These are phyloP conservation scores for Simalia tracyae DNA, from an alignment of 2,797 vertebrate species.

Conservation along the genomic window DNA sequence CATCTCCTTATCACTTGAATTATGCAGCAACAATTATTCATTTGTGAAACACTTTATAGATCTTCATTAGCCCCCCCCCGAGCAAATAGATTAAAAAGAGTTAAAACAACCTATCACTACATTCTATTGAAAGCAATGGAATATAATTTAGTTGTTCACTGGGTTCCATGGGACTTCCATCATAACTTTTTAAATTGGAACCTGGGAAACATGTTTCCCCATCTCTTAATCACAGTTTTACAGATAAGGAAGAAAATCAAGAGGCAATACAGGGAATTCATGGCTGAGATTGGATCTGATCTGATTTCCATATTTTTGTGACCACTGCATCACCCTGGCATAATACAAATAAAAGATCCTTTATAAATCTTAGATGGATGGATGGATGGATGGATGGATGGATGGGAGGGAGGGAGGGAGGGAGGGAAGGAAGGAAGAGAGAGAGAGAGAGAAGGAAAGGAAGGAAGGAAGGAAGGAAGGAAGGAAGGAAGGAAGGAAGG, in stretches of 20 bases:
- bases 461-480: no score
- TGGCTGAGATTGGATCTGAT: background rate
- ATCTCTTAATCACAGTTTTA: background rate
- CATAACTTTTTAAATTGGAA: background rate
- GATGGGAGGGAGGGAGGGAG: background rate
- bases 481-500: no score
- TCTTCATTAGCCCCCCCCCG: background rate
- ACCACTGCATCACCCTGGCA: background rate
- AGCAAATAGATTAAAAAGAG: background rate
- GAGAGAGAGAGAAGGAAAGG: no score
- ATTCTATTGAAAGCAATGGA: background rate
- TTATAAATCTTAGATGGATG: background rate
- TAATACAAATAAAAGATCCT: background rate
- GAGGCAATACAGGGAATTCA: background rate
- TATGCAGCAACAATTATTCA: background rate
- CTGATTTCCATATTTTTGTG: background rate
- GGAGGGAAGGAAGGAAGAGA: background rate
- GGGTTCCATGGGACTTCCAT: background rate
- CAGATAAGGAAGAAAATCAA: background rate
- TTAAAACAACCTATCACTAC: background rate
- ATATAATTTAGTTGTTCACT: background rate
- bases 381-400: no score
- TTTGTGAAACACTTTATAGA: background rate
- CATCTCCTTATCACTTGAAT: background rate
- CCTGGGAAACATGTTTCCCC: no score